phyloP scores from a whole-genome alignment of 2,888 invertebrate genomes.

The Boloria selene region DNA sequence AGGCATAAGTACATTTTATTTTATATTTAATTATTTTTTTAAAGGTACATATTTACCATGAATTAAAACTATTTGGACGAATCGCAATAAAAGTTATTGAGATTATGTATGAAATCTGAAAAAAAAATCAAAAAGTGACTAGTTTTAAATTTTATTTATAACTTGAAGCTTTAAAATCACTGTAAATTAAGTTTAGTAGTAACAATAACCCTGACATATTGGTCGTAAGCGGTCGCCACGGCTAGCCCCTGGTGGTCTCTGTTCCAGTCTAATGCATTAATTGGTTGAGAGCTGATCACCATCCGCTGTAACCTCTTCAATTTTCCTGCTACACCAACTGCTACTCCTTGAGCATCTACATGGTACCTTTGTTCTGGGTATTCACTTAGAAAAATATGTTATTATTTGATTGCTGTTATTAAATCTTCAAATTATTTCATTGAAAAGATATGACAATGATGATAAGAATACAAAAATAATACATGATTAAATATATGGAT shows the following conservation, averaged over 20 bases:
- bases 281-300: conserved; percentile 92
- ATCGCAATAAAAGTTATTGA: no score
- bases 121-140: not conserved
- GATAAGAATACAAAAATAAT: no score
- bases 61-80: no score
- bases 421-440: not conserved
- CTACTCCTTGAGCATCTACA: conserved; percentile 87
- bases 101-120: no score
- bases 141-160: conserved; percentile 4
- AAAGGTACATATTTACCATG: no score
- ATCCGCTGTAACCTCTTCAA: conserved; percentile 90
- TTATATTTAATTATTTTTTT: no score
- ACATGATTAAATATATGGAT: no score
- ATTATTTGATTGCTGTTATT: not conserved
- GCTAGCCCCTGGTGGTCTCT: conserved; percentile 93
- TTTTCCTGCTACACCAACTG: conserved; percentile 89
- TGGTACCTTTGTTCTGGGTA: conserved; percentile 91
- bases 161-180: conserved; percentile 42
- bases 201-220: conserved; percentile 91
- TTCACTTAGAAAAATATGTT: conserved; percentile 50
- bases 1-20: no score
- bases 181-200: conserved; percentile 93
- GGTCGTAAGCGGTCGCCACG: conserved; percentile 95
- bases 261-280: conserved; percentile 96
- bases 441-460: no score